Evolutionary conservation across 1,140 invertebrate genomes (phyloP), one percentile per base, ranked within the genome.

Genomic region (Eubasilissa regina): DNA sequence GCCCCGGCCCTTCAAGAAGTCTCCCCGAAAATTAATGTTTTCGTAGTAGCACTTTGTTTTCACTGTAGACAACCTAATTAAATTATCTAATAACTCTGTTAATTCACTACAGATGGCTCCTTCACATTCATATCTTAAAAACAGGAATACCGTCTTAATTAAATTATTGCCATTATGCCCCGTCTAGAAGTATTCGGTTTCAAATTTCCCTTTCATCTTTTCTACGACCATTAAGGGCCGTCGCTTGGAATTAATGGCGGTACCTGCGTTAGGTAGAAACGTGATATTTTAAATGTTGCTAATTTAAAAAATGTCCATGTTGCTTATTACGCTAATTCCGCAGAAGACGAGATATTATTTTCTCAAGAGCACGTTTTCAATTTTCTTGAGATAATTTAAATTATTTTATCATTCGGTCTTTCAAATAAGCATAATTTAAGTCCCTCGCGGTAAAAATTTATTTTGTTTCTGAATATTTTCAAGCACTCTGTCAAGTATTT

Each of bases 241-340:
- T 44, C 51, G 45, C 51, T 53, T 48, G 3, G 48, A 70, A 70
- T 21, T 53, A 70, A 51, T 48, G 66, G 44, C 12, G 15, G 66
- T 51, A 51, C 25, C 25, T 35, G 25, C 25, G 1, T 35, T 35
- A 48, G 45, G 48, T 70, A 13, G 48, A 47, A 70, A 70, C 66
- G 66, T 70, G 66, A 70, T 70, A 70, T 70, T 70, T 70, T 70
- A 70, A 70, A 70, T 70, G 45, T 70, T 8, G 66, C 66, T 70
- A 53, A 70, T 70, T 70, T 70, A 13, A 21, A 70, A 70, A 70
- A 53, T 70, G 66, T 45, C 66, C 66, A 70, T 70, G 66, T 70
- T 70, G 66, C 66, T 21, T 51, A 70, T 48, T 70, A 70, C 8
- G 66, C 44, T 70, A 70, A 70, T 70, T 70, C 17, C 45, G 19